These are phyloP conservation scores for Columba janthina DNA, from an alignment of 2,113 vertebrate genomes.

Conservation along the genomic window DNA sequence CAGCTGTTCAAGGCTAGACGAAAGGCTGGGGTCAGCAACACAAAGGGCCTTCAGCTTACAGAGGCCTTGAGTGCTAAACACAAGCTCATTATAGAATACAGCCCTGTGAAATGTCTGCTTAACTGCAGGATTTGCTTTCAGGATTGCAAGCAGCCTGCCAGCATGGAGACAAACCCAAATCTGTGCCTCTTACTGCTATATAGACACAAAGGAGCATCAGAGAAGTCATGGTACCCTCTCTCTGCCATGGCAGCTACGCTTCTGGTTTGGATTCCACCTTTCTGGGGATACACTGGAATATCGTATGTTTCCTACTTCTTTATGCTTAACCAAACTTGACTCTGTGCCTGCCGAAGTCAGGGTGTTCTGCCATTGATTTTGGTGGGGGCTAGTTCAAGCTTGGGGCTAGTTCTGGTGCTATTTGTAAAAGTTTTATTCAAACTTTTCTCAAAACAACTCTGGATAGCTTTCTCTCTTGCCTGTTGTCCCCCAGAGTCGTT, in stretches of 20 bases:
- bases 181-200: neutral
- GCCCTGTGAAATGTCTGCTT: slow-evolving; percentile 21
- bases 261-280: neutral
- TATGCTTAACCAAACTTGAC: slow-evolving; percentile 33
- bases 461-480: neutral
- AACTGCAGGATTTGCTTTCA: slow-evolving; percentile 19
- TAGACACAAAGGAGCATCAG: neutral
- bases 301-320: neutral
- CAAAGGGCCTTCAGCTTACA: slow-evolving; percentile 34
- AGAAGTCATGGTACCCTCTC: neutral
- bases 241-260: neutral
- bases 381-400: neutral
- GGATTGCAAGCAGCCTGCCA: neutral
- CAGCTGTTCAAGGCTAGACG: slow-evolving; percentile 5
- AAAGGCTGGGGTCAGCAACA: slow-evolving; percentile 39
- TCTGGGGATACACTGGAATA: neutral
- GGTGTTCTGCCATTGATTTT: neutral
- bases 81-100: slow-evolving; percentile 21
- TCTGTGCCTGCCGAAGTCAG: neutral
- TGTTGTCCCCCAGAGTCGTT: neutral
- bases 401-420: slow-evolving; percentile 64
- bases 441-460: slow-evolving; percentile 3
- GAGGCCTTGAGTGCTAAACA: slow-evolving; percentile 17
- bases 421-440: slow-evolving; percentile 27
- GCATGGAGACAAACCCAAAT: slow-evolving; percentile 15